Evolutionary conservation across 2,888 invertebrate genomes (phyloP), one percentile per base, ranked within the genome.

Genomic region (Pyrrhia umbra): DNA sequence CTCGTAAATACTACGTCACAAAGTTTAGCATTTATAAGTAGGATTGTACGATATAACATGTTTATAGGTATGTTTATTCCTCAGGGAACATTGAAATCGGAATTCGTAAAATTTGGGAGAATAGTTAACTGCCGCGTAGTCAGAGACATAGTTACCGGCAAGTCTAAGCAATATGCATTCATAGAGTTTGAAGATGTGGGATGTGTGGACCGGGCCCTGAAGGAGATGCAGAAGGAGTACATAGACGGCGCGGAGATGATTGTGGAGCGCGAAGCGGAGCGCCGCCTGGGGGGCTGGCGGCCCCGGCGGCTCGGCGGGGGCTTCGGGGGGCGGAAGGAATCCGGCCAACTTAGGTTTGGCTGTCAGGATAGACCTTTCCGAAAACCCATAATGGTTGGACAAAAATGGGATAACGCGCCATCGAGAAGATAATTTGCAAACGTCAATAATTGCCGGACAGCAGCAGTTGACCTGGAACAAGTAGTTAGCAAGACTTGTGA

Each of bases 291-390:
- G 61, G 98, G 98, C 1, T 98, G 98, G 98, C 96, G 96, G 84
- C 98, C 98, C 2, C 95, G 98, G 70, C 91, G 98, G 70, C 92
- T 98, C 6, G 98, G 98, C 3, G 98, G 98, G 15, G 98, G 98
- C 13, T 97, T 98, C 85, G 98, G 98, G 3, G 98, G 98, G 0
- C 96, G 95, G 74, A 98, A 97, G 82, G 97, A 98, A 88, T 97
- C 98, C 0, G 98, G 98, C 0, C 98, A 98, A 85, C 92, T 98
- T 42, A 90, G 98, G 65, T 98, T 98, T 93, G 98, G 98, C 1
- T 97, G 98, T 46, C 95, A 96, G 78, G 97, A 97, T 57, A 93
- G 97, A 79, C 98, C 97, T 0, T 98, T 97, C 85, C 96, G 94
- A 77, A 96, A 95, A 86, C 97, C 97, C 2, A 96, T 92, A 25